Percentiles rank a stretch among this genome's conserved stretches.
Evolutionary conservation across 2,797 vertebrate genomes (phyloP).

Genomic region (Chaenodraco wilsoni): DNA sequence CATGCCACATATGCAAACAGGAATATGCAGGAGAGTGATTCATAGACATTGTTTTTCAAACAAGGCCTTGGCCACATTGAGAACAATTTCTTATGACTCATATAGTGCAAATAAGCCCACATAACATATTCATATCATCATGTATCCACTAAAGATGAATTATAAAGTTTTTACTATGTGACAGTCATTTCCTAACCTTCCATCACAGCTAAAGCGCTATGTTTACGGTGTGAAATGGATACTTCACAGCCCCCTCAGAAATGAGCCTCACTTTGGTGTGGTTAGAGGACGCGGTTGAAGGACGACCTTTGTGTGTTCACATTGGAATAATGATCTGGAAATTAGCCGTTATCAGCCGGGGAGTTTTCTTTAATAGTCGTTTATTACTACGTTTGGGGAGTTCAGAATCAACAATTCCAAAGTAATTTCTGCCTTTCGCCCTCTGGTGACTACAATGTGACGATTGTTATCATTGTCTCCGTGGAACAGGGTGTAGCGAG

Average conservation of each 20-base stretch:
- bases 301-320: constrained; percentile 42
- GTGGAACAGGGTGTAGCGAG: constrained; percentile 23
- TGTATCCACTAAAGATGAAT: neutral
- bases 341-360: constrained; percentile 37
- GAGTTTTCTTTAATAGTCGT: constrained; percentile 40
- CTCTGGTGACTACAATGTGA: constrained; percentile 53
- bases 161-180: constrained; percentile 10
- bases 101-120: constrained; percentile 2
- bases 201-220: constrained; percentile 16
- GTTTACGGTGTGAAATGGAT: constrained; percentile 44
- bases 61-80: neutral
- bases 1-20: constrained; percentile 2
- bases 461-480: constrained; percentile 49
- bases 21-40: neutral
- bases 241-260: constrained; percentile 52
- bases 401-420: constrained; percentile 59
- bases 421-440: constrained; percentile 63
- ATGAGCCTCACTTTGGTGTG: constrained; percentile 33
- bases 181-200: neutral
- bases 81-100: neutral
- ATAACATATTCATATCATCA: neutral
- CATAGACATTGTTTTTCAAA: neutral
- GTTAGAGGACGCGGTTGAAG: constrained; percentile 59
- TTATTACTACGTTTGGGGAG: constrained; percentile 57
- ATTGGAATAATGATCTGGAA: constrained; percentile 62